Percentiles rank a stretch among this genome's conserved stretches.
phyloP scores from a whole-genome alignment of 2,113 vertebrate species.

The Siniperca knerii region DNA sequence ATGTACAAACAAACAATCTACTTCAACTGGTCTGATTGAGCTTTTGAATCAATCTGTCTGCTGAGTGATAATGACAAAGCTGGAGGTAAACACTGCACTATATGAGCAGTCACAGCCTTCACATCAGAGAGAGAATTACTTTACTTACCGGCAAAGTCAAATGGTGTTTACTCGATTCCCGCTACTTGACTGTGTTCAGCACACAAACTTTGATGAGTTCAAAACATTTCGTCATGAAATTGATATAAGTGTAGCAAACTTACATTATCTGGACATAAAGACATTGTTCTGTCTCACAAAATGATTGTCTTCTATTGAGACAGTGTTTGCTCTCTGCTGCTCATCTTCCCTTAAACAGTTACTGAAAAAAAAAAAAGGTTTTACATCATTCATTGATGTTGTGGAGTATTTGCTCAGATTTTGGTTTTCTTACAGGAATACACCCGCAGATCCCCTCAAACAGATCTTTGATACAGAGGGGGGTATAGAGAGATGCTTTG shows the following conservation, averaged over 20 bases:
- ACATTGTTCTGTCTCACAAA: neutral
- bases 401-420: slow-evolving; percentile 24
- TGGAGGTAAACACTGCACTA: slow-evolving; percentile 60
- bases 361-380: neutral
- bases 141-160: slow-evolving; percentile 33
- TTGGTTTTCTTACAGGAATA: slow-evolving; percentile 36
- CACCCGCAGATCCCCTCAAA: slow-evolving; percentile 43
- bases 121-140: slow-evolving; percentile 46
- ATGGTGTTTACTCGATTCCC: slow-evolving; percentile 35
- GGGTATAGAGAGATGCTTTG: slow-evolving; percentile 33
- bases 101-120: slow-evolving; percentile 65
- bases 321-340: slow-evolving; percentile 5
- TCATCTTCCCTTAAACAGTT: slow-evolving; percentile 4
- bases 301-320: neutral
- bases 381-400: slow-evolving; percentile 18
- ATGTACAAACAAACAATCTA: slow-evolving; percentile 60
- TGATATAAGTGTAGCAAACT: neutral
- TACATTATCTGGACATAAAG: neutral
- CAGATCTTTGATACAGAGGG: slow-evolving; percentile 30
- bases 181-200: slow-evolving; percentile 12
- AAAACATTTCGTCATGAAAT: slow-evolving; percentile 12
- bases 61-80: slow-evolving; percentile 63
- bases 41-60: slow-evolving; percentile 69
- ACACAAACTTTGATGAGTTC: slow-evolving; percentile 32
- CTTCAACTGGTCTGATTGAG: slow-evolving; percentile 61